These are phyloP conservation scores for Dione juno DNA, from an alignment of 2,888 invertebrate genomes.

Conservation along the genomic window DNA sequence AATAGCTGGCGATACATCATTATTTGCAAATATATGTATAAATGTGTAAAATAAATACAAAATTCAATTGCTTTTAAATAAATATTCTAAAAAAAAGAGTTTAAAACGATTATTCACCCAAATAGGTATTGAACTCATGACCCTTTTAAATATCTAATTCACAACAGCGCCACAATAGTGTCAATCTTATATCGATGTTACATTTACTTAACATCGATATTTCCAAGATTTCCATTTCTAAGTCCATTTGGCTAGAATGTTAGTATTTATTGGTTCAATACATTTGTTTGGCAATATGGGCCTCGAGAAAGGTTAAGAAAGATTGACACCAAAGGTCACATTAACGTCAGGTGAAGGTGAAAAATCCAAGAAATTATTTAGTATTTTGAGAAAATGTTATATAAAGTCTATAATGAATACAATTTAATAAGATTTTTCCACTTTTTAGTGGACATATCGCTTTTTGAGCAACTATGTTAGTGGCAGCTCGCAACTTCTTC, in stretches of 20 bases:
- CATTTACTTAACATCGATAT: background rate
- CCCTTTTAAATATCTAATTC: constrained; percentile 62
- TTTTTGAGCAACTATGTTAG: no score
- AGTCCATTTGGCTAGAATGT: constrained; percentile 7
- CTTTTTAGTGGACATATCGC: background rate
- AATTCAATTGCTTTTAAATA: background rate
- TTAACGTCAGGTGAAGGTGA: background rate
- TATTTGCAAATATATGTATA: no score
- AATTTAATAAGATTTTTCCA: background rate
- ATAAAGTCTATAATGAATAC: background rate
- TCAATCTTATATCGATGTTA: background rate
- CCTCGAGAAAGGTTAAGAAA: constrained; percentile 14
- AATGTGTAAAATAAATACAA: no score
- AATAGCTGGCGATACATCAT: no score
- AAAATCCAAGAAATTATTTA: constrained; percentile 2
- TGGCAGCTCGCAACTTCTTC: no score
- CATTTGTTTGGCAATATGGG: background rate
- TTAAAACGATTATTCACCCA: no score
- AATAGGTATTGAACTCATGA: no score
- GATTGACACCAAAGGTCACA: constrained; percentile 18
- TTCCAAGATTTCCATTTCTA: constrained; percentile 1
- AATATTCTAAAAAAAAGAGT: no score
- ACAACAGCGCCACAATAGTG: background rate
- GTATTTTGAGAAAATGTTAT: background rate
- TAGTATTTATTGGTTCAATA: constrained; percentile 1